phyloP scores from a whole-genome alignment of 2,797 vertebrate species.

The Chaetodon trifasciatus region DNA sequence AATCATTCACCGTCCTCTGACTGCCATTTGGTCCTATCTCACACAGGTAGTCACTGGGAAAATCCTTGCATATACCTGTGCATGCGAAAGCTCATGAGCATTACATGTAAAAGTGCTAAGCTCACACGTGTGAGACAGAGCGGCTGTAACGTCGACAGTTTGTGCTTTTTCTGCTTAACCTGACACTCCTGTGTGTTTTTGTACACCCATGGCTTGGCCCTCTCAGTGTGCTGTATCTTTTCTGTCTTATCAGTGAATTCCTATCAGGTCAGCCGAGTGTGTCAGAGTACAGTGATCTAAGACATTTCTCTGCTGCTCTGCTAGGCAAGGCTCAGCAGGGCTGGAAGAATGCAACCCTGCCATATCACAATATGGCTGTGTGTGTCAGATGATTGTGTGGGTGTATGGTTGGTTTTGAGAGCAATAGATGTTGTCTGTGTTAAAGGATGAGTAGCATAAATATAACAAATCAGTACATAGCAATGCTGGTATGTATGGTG shows the following conservation, averaged over 20 bases:
- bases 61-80: neutral
- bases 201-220: constrained; percentile 33
- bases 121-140: neutral
- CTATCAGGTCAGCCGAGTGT: constrained; percentile 75
- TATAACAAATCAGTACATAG: constrained; percentile 7
- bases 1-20: constrained; percentile 53
- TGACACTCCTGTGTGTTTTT: constrained; percentile 46
- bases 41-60: constrained; percentile 26
- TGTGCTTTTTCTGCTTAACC: constrained; percentile 41
- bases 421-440: constrained; percentile 22
- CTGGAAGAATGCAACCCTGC: constrained; percentile 63
- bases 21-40: constrained; percentile 53
- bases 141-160: constrained; percentile 24
- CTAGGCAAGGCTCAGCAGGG: constrained; percentile 46
- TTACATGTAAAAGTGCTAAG: too few relatives aligned
- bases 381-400: constrained; percentile 5
- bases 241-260: constrained; percentile 73
- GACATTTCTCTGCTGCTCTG: constrained; percentile 66
- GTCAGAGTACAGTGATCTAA: constrained; percentile 72
- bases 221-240: constrained; percentile 41
- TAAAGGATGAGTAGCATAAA: constrained; percentile 11
- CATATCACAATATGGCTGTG: constrained; percentile 28
- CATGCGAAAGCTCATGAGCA: too few relatives aligned
- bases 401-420: constrained; percentile 4
- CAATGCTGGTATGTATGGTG: neutral